A percentile compares a stretch with the other conserved stretches of the same genome.
Evolutionary conservation across 2,888 invertebrate genomes (phyloP).

Genomic region (Cremastobaeus sp.): DNA sequence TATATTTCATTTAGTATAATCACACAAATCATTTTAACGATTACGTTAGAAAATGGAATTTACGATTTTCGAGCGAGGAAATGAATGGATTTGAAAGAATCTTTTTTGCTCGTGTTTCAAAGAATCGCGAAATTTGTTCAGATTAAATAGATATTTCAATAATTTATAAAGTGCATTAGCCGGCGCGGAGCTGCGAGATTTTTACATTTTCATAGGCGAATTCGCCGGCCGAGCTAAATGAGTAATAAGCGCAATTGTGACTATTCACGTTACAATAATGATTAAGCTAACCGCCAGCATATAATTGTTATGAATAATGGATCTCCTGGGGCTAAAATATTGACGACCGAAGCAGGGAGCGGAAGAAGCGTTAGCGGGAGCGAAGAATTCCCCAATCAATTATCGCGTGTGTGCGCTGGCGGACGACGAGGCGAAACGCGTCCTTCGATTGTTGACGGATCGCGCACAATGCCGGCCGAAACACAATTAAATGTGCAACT

Average conservation of each 20-base stretch:
- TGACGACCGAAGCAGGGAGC: conserved; percentile 13
- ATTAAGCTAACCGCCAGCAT: no score
- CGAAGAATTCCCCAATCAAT: conserved; percentile 42
- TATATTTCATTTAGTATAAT: conserved; percentile 21
- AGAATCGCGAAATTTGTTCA: no score
- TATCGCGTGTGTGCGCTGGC: conserved; percentile 13
- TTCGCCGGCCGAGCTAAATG: no score
- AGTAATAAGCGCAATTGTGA: no score
- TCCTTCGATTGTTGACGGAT: conserved; percentile 18
- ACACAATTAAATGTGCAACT: conserved; percentile 35
- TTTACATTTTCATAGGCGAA: no score
- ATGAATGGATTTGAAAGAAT: no score
- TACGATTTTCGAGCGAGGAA: no score
- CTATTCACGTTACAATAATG: no score
- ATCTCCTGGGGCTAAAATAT: conserved; percentile 16
- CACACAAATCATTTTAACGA: conserved; percentile 34
- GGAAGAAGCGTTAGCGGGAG: conserved; percentile 2
- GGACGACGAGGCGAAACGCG: conserved; percentile 7
- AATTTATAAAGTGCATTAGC: no score
- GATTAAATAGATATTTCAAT: no score
- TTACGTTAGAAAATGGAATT: conserved; percentile 3
- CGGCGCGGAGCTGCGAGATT: no score
- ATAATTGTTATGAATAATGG: conserved; percentile 45
- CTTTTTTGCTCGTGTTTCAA: no score
- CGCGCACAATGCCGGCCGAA: conserved; percentile 8